Base-by-base conservation (phyloP, 2,888 invertebrate species). In the Lymantria dispar region DNA sequence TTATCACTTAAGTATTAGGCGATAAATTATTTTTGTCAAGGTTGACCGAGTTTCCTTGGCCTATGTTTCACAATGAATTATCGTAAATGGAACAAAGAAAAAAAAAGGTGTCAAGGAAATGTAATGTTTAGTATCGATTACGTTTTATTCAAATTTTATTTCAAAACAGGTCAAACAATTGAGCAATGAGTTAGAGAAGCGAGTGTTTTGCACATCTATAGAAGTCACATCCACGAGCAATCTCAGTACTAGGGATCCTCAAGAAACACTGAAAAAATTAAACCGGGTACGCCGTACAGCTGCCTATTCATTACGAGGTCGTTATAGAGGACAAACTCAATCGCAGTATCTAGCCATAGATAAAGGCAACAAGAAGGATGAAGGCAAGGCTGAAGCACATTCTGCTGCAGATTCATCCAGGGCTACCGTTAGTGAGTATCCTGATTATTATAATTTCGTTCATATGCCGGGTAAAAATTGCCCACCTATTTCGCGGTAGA, bases 381-480 rank as follows among this genome's bases (percentile, higher is more conserved):
- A 93, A 38, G 96, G 96, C 13, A 95, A 94, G 76, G 97, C 97
- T 0, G 96, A 97, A 78, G 96, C 97, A 0, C 95, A 95, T 78
- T 95, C 96, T 3, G 94, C 94, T 15, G 94, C 94, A 40, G 94
- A 94, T 64, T 92, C 94, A 10, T 95, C 95, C 0, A 93, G 93
- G 69, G 95, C 95, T 9, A 90, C 94, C 69, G 95, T 95, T 74
- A 94, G 95, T 95, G 79, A 93, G 95, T 94, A 78, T 47, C 30
- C 15, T 8, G 43, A 31, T 15, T n/a, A n/a, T n/a, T n/a, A n/a
- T n/a, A n/a, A n/a, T n/a, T n/a, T n/a, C n/a, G n/a, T n/a, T n/a
- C n/a, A n/a, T n/a, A n/a, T n/a, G n/a, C n/a, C n/a, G n/a, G n/a
- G n/a, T n/a, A 8, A 31, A 31, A 31, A 31, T 8, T 31, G 9